A percentile compares a stretch with the other conserved stretches of the same genome.
Conservation (phyloP, 2,797 vertebrate genomes). For the Sebastes iracundus region DNA sequence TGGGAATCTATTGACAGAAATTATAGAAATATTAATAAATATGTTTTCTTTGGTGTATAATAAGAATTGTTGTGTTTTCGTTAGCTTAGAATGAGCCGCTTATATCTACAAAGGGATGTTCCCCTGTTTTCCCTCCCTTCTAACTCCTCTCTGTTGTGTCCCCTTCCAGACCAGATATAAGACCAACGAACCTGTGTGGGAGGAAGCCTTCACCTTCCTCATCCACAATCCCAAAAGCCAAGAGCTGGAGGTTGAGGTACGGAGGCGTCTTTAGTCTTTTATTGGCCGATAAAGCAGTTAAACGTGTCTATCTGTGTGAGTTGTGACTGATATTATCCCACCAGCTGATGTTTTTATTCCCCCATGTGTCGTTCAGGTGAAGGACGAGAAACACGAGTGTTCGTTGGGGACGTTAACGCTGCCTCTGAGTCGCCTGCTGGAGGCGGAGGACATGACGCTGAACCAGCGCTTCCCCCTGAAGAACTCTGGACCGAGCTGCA, state of each 20-base stretch:
- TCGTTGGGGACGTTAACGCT: conserved; percentile 87
- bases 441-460: conserved; percentile 89
- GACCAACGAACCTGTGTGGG: conserved; percentile 95
- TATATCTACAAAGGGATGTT: too few relatives aligned
- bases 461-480: conserved; percentile 89
- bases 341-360: background rate
- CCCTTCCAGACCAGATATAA: conserved; percentile 89
- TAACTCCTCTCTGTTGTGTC: background rate
- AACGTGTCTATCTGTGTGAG: background rate
- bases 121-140: background rate
- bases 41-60: too few relatives aligned
- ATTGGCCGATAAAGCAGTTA: background rate
- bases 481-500: conserved; percentile 90
- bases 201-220: conserved; percentile 93
- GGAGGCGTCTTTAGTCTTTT: background rate
- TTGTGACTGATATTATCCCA: background rate
- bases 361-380: conserved; percentile 81
- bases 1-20: too few relatives aligned
- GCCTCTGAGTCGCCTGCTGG: conserved; percentile 86
- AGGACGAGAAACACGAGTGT: conserved; percentile 92
- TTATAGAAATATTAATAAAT: too few relatives aligned
- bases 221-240: conserved; percentile 93
- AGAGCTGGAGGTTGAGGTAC: conserved; percentile 93
- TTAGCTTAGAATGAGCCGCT: too few relatives aligned
- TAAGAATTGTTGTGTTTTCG: too few relatives aligned